Conservation (phyloP, 2,113 vertebrate species). For the Ceyx margarethae region DNA sequence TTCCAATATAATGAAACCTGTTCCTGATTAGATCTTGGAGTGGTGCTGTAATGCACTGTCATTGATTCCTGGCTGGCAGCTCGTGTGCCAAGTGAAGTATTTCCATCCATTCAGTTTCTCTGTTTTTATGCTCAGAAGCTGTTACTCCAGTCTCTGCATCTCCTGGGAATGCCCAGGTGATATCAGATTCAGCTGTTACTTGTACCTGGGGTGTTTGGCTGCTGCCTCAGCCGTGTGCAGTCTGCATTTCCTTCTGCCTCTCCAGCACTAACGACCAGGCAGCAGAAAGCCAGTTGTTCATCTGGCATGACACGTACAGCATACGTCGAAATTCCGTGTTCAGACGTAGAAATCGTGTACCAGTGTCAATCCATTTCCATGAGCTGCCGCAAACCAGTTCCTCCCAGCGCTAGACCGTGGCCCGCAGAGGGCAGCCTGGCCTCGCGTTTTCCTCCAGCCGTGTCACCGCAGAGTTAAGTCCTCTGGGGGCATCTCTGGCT, state of each 20-base stretch:
- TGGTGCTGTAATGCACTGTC: background rate
- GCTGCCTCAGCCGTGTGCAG: background rate
- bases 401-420: background rate
- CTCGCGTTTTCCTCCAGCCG: background rate
- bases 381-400: background rate
- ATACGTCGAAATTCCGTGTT: background rate
- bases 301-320: background rate
- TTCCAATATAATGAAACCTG: background rate
- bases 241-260: background rate
- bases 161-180: background rate
- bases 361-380: background rate
- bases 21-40: background rate
- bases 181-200: background rate
- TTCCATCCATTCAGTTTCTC: background rate
- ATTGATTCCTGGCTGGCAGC: background rate
- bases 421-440: conserved; percentile 60
- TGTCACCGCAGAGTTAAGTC: background rate
- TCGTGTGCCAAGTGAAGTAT: background rate
- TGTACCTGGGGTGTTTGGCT: background rate
- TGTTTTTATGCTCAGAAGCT: background rate
- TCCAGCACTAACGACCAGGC: background rate
- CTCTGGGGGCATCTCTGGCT: background rate
- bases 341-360: background rate
- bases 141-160: background rate
- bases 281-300: background rate